Evolutionary conservation across 2,888 invertebrate genomes (phyloP).

Genomic region (Monochamus alternatus): DNA sequence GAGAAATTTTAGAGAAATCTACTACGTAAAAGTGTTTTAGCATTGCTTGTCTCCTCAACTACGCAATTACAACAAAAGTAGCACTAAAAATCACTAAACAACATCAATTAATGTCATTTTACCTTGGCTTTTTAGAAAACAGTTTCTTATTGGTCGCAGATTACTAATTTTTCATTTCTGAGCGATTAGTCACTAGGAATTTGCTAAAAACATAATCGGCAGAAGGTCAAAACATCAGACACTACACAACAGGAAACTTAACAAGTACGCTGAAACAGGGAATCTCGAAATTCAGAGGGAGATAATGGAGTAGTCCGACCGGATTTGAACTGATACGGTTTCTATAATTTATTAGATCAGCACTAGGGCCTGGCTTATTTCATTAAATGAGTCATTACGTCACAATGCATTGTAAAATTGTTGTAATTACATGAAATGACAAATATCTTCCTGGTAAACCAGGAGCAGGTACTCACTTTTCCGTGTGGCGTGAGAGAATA

Average conservation of each 20-base stretch:
- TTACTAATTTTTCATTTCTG: not conserved
- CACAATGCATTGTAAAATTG: conserved; percentile 21
- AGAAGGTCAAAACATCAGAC: conserved; percentile 23
- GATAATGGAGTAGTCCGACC: conserved; percentile 25
- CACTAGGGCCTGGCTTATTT: conserved; percentile 1
- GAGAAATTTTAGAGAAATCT: no score
- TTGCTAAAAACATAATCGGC: conserved; percentile 7
- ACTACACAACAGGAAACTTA: conserved; percentile 3
- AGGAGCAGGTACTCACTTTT: conserved; percentile 24
- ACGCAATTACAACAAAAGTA: no score
- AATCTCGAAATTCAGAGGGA: conserved; percentile 16
- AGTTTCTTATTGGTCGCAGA: not conserved
- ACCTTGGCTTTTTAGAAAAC: no score
- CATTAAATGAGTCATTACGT: conserved; percentile 12
- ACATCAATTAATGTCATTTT: no score
- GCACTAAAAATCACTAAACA: no score
- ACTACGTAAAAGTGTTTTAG: no score
- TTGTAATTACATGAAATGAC: conserved; percentile 20
- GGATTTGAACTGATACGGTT: conserved; percentile 25
- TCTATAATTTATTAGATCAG: conserved; percentile 28
- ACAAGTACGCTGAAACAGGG: conserved; percentile 4
- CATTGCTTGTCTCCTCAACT: no score
- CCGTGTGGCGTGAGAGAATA: not conserved
- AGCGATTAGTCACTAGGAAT: not conserved
- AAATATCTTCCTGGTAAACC: not conserved